phyloP scores from a whole-genome alignment of 2,888 invertebrate species.

The Ochlodes sylvanus region DNA sequence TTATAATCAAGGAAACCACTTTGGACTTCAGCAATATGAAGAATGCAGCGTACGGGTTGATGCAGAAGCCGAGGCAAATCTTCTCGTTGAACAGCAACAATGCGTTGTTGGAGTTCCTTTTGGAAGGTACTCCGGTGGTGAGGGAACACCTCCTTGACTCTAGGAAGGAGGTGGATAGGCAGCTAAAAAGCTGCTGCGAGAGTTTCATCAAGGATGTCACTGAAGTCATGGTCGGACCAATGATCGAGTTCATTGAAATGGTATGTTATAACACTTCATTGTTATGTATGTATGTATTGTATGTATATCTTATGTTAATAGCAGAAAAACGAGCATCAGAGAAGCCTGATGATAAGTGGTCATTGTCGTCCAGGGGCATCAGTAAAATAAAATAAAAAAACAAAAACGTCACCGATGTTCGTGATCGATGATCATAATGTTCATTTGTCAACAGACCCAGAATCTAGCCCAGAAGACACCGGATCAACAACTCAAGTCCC shows the following conservation, averaged over 20 bases:
- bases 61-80: constrained; percentile 92
- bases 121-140: constrained; percentile 97
- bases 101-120: constrained; percentile 94
- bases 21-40: constrained; percentile 97
- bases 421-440: too few species aligned
- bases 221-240: constrained; percentile 89
- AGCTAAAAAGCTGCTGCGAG: constrained; percentile 95
- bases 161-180: constrained; percentile 97
- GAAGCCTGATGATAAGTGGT: too few species aligned
- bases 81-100: constrained; percentile 96
- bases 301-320: too few species aligned
- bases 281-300: too few species aligned
- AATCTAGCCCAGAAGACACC: constrained; percentile 52
- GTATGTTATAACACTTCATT: constrained; percentile 64
- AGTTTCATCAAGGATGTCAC: constrained; percentile 93
- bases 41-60: constrained; percentile 91
- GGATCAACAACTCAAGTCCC: constrained; percentile 60
- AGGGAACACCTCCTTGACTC: constrained; percentile 97
- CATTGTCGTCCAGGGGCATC: too few species aligned
- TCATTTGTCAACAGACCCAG: constrained; percentile 61
- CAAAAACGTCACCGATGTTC: too few species aligned
- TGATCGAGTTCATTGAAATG: constrained; percentile 90
- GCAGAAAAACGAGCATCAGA: too few species aligned
- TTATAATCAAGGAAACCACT: constrained; percentile 95
- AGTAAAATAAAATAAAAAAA: too few species aligned